Evolutionary conservation across 1,140 invertebrate species (phyloP).

Genomic region (Macrotrachela quadricornifera): DNA sequence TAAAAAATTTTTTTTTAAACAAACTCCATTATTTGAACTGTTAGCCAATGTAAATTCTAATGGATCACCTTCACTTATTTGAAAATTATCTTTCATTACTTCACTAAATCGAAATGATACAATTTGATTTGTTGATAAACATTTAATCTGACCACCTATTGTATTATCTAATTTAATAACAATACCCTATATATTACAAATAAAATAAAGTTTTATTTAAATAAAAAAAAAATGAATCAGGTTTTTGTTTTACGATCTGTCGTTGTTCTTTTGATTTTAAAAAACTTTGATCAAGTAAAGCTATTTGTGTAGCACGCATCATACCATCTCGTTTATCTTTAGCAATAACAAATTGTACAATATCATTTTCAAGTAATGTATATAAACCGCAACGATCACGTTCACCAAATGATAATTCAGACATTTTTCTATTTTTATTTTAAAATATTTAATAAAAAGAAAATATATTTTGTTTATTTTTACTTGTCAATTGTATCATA

Average conservation of each 20-base stretch:
- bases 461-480: background rate
- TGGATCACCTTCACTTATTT: too few species aligned
- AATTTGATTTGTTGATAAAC: too few species aligned
- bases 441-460: slow-evolving; percentile 39
- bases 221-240: too few species aligned
- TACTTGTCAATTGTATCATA: background rate
- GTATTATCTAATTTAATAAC: too few species aligned
- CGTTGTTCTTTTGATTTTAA: slow-evolving; percentile 40
- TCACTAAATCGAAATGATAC: too few species aligned
- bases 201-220: too few species aligned
- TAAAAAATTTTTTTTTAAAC: too few species aligned
- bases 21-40: too few species aligned
- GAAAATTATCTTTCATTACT: too few species aligned
- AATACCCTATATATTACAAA: too few species aligned
- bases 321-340: slow-evolving; percentile 41
- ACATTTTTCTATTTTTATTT: slow-evolving; percentile 29
- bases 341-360: slow-evolving; percentile 81
- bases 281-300: slow-evolving; percentile 33
- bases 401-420: slow-evolving; percentile 79
- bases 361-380: slow-evolving; percentile 63
- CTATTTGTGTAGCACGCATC: slow-evolving; percentile 76
- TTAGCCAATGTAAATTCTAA: too few species aligned
- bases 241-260: slow-evolving; percentile 35
- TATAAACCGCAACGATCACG: slow-evolving; percentile 78
- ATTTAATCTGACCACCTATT: too few species aligned